phyloP scores from a whole-genome alignment of 2,888 invertebrate genomes.

The Epinotia bilunana region DNA sequence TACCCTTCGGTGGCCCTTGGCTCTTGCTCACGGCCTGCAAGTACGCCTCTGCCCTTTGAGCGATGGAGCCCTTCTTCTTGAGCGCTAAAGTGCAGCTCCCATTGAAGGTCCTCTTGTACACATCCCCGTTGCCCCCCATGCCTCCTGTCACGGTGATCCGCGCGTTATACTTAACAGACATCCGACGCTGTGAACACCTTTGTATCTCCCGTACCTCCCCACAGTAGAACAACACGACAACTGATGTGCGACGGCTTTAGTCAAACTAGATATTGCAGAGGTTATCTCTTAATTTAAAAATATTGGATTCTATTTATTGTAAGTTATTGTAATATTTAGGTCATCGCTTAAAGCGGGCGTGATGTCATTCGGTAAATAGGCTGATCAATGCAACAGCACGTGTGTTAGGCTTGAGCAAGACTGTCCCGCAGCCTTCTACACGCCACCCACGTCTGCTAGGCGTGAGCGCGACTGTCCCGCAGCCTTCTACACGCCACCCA shows the following conservation, averaged over 20 bases:
- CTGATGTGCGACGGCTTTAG: constrained; percentile 46
- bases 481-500: too few relatives aligned
- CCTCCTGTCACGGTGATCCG: constrained; percentile 65
- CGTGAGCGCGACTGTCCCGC: constrained; percentile 19
- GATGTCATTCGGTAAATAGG: constrained; percentile 30
- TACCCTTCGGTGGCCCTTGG: constrained; percentile 60
- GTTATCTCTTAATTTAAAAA: constrained; percentile 52
- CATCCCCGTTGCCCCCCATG: constrained; percentile 68
- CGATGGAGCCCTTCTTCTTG: constrained; percentile 67
- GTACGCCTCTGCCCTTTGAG: constrained; percentile 72
- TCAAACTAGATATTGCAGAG: constrained; percentile 51
- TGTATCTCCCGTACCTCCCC: constrained; percentile 48
- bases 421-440: background rate
- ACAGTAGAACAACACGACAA: constrained; percentile 52
- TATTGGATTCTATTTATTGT: constrained; percentile 43
- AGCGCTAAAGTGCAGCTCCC: constrained; percentile 67
- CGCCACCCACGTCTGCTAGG: background rate
- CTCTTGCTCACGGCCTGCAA: constrained; percentile 72
- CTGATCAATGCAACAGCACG: constrained; percentile 16
- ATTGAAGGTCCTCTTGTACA: constrained; percentile 64
- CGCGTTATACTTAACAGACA: constrained; percentile 68
- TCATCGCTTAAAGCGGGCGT: constrained; percentile 47
- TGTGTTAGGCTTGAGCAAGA: constrained; percentile 27
- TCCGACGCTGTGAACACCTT: constrained; percentile 50
- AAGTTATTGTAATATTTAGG: constrained; percentile 46